Evolutionary conservation across 2,888 invertebrate genomes (phyloP).

Genomic region (Andrena marginata): DNA sequence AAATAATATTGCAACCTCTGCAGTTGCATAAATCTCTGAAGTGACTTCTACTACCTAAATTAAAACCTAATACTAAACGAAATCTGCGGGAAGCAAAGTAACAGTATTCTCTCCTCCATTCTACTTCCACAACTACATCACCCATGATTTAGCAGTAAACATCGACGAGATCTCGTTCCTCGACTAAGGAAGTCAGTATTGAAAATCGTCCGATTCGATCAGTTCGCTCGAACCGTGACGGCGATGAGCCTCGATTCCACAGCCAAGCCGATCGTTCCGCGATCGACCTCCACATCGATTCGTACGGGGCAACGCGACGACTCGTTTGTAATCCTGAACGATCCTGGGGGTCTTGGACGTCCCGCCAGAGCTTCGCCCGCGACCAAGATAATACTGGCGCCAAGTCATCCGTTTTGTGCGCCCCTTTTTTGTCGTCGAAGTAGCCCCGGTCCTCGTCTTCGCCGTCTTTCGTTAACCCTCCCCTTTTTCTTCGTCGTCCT

Average conservation of each 20-base stretch:
- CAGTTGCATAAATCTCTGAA: too few relatives aligned
- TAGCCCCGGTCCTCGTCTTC: conserved; percentile 30
- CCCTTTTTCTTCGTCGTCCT: conserved; percentile 16
- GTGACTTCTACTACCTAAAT: too few relatives aligned
- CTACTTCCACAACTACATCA: too few relatives aligned
- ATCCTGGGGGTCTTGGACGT: conserved; percentile 43
- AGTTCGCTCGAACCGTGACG: background rate
- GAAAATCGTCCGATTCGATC: background rate
- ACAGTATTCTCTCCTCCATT: too few relatives aligned
- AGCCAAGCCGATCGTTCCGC: background rate
- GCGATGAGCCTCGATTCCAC: background rate
- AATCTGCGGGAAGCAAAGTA: too few relatives aligned
- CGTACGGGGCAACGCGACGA: background rate
- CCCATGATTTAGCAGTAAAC: too few relatives aligned
- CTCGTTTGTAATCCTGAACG: conserved; percentile 17
- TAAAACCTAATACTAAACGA: too few relatives aligned
- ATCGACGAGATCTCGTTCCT: too few relatives aligned
- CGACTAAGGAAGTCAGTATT: too few relatives aligned
- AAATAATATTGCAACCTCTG: too few relatives aligned
- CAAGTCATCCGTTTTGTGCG: conserved; percentile 56
- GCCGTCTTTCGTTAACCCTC: conserved; percentile 40
- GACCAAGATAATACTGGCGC: conserved; percentile 73
- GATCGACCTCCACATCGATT: background rate
- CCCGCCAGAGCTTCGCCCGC: conserved; percentile 68
- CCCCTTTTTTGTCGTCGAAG: conserved; percentile 50